Conservation (phyloP, 2,888 invertebrate genomes). For the Eurois occulta region DNA sequence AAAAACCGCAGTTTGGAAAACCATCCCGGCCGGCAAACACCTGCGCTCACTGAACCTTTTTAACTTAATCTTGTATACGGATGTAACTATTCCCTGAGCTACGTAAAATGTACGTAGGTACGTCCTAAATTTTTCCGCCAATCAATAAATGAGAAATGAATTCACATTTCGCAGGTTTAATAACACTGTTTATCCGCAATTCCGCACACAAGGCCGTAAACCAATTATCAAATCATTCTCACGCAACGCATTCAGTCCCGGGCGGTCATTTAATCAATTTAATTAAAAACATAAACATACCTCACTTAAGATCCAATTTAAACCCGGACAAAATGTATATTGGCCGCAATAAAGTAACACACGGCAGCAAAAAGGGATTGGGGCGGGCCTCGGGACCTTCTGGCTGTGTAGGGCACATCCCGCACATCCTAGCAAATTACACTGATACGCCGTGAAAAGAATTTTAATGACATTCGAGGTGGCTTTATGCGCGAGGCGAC, state of each 20-base stretch:
- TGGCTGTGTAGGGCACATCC: slow-evolving; percentile 42
- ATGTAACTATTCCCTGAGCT: slow-evolving; percentile 2
- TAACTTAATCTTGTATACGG: slow-evolving; percentile 36
- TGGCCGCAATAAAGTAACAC: slow-evolving; percentile 64
- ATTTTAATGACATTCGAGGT: slow-evolving; percentile 73
- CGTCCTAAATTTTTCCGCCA: not conserved
- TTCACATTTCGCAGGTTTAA: slow-evolving; percentile 6
- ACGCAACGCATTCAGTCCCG: slow-evolving; percentile 34
- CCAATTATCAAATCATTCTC: slow-evolving; percentile 53
- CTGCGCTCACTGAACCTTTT: slow-evolving; percentile 72
- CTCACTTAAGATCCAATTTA: slow-evolving; percentile 59
- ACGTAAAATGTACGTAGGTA: not conserved
- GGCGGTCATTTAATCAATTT: slow-evolving; percentile 56
- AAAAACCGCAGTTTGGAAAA: slow-evolving; percentile 83
- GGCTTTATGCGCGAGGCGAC: slow-evolving; percentile 67
- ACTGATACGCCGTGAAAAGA: slow-evolving; percentile 69
- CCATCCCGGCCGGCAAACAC: slow-evolving; percentile 76
- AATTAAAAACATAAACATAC: slow-evolving; percentile 65
- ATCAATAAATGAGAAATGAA: not conserved
- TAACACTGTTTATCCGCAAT: slow-evolving; percentile 21
- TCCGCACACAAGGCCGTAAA: slow-evolving; percentile 25
- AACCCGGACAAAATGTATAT: slow-evolving; percentile 67
- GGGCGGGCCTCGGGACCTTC: slow-evolving; percentile 45
- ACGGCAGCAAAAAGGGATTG: slow-evolving; percentile 62
- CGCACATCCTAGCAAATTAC: slow-evolving; percentile 68